Evolutionary conservation across 2,888 invertebrate species (phyloP).

Genomic region (Nymphalis c-album): DNA sequence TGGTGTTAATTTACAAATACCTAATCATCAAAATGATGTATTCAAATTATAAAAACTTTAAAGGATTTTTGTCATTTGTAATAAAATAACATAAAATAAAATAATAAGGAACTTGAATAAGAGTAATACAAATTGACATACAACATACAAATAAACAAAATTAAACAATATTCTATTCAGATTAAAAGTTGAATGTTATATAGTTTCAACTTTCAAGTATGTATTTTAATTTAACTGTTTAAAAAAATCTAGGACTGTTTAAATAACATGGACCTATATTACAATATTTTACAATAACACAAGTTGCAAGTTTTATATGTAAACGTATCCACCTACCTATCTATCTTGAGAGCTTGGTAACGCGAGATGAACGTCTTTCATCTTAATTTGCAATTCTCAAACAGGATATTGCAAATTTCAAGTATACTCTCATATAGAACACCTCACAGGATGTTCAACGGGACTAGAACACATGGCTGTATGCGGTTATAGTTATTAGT

Average conservation of each 20-base stretch:
- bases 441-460: slow-evolving; percentile 15
- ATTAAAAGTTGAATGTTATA: too few species aligned
- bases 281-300: background rate
- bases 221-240: background rate
- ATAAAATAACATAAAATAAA: too few species aligned
- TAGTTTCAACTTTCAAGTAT: too few species aligned
- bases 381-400: slow-evolving; percentile 23
- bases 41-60: too few species aligned
- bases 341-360: slow-evolving; percentile 15
- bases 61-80: too few species aligned
- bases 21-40: too few species aligned
- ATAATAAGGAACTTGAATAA: too few species aligned
- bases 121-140: too few species aligned
- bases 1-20: too few species aligned
- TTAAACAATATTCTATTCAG: too few species aligned
- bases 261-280: background rate
- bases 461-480: background rate
- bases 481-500: background rate
- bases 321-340: slow-evolving; percentile 1
- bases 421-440: slow-evolving; percentile 7
- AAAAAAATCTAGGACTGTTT: too few species aligned
- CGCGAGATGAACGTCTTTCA: slow-evolving; percentile 18
- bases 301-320: background rate
- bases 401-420: slow-evolving; percentile 34
- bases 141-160: too few species aligned